Percentiles rank a stretch among this genome's conserved stretches.
These are phyloP conservation scores for Mus caroli DNA, from an alignment of 2,797 vertebrate species.

Conservation along the genomic window DNA sequence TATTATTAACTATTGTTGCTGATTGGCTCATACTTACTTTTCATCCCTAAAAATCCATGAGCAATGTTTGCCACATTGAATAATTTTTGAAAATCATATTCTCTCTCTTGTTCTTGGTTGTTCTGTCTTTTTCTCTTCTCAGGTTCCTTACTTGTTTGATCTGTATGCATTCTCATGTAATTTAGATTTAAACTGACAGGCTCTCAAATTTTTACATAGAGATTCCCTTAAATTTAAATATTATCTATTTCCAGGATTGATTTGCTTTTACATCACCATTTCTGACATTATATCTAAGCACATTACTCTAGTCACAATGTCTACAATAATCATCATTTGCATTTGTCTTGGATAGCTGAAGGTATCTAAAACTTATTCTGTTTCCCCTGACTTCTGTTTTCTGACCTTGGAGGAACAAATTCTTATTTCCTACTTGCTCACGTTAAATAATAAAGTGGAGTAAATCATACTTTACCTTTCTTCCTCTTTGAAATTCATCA, in stretches of 20 bases:
- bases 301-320: neutral
- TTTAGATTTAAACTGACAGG: neutral
- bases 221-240: neutral
- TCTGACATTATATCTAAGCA: neutral
- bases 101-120: neutral
- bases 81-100: neutral
- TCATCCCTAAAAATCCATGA: neutral
- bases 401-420: neutral
- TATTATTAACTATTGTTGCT: neutral
- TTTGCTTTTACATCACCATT: neutral
- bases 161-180: neutral
- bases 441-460: neutral
- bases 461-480: neutral
- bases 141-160: neutral
- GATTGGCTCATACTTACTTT: neutral
- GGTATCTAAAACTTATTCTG: neutral
- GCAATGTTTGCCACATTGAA: neutral
- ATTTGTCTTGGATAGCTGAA: neutral
- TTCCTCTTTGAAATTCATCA: neutral
- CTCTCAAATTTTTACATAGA: neutral
- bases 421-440: neutral
- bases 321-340: neutral
- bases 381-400: neutral
- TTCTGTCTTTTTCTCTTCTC: neutral
- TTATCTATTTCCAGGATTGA: too few species aligned